Evolutionary conservation across 2,797 vertebrate species (phyloP).

Genomic region (Euthynnus affinis): DNA sequence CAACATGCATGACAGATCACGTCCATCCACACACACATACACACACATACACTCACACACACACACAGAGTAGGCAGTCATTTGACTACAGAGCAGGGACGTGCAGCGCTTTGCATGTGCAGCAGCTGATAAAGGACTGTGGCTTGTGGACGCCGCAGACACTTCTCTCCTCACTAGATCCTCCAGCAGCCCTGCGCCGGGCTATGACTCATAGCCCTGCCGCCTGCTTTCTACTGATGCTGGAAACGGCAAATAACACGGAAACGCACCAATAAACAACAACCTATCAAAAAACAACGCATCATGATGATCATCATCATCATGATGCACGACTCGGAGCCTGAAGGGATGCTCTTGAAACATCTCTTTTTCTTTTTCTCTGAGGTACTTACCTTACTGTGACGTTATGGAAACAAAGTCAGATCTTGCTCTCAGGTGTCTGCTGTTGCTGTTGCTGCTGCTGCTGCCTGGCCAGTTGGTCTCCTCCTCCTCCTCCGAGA

Average conservation of each 20-base stretch:
- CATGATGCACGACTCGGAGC: not conserved
- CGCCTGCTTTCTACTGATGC: constrained; percentile 46
- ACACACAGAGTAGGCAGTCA: not conserved
- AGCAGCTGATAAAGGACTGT: constrained; percentile 22
- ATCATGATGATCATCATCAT: not conserved
- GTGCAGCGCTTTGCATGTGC: constrained; percentile 45
- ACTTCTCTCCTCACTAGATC: constrained; percentile 46
- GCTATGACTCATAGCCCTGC: constrained; percentile 76
- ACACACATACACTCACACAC: not conserved
- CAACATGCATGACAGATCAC: constrained; percentile 3
- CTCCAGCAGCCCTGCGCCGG: constrained; percentile 57
- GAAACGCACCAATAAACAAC: constrained; percentile 43
- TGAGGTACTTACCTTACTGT: constrained; percentile 55
- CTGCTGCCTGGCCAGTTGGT: constrained; percentile 63
- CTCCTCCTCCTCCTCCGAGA: constrained; percentile 75
- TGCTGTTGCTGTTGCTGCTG: constrained; percentile 60
- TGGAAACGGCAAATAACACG: constrained; percentile 40
- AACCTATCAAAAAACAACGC: not conserved
- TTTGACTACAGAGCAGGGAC: constrained; percentile 10
- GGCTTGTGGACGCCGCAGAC: constrained; percentile 50
- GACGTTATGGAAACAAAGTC: constrained; percentile 63
- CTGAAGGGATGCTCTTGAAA: accelerated
- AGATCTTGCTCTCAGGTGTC: constrained; percentile 69
- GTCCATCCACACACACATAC: not conserved
- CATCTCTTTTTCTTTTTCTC: not conserved